A percentile compares a stretch with the other conserved stretches of the same genome.
Evolutionary conservation across 2,113 vertebrate genomes (phyloP).

Genomic region (Gobiocypris rarus): DNA sequence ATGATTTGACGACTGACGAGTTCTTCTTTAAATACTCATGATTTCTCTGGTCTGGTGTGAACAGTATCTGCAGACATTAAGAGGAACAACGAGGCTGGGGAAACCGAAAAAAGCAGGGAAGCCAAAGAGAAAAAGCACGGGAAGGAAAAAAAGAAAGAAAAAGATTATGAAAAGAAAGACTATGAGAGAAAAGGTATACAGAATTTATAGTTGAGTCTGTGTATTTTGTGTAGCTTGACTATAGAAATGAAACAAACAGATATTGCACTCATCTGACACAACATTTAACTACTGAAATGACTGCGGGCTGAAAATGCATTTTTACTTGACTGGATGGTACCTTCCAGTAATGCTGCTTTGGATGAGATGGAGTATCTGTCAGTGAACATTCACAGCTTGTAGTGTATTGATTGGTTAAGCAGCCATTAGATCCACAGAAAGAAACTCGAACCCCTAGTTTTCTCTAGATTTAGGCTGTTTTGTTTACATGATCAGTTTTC

Average conservation of each 20-base stretch:
- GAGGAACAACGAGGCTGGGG: conserved; percentile 29
- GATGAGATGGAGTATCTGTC: conserved; percentile 44
- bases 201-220: conserved; percentile 16
- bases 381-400: conserved; percentile 19
- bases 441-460: conserved; percentile 23
- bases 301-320: background rate
- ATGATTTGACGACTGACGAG: background rate
- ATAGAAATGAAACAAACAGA: background rate
- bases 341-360: conserved; percentile 2
- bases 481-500: background rate
- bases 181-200: conserved; percentile 74
- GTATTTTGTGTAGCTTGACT: background rate
- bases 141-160: conserved; percentile 47
- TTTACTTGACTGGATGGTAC: background rate
- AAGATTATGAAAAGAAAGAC: conserved; percentile 60
- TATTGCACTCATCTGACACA: conserved; percentile 26
- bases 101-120: conserved; percentile 31
- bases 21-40: conserved; percentile 13
- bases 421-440: conserved; percentile 29
- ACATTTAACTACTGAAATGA: background rate
- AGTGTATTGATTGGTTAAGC: background rate
- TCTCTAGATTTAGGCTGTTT: conserved; percentile 11
- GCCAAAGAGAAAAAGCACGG: conserved; percentile 50
- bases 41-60: conserved; percentile 48
- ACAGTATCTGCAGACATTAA: conserved; percentile 35